These are phyloP conservation scores for Apeltes quadracus DNA, from an alignment of 2,113 vertebrate genomes.

Conservation along the genomic window DNA sequence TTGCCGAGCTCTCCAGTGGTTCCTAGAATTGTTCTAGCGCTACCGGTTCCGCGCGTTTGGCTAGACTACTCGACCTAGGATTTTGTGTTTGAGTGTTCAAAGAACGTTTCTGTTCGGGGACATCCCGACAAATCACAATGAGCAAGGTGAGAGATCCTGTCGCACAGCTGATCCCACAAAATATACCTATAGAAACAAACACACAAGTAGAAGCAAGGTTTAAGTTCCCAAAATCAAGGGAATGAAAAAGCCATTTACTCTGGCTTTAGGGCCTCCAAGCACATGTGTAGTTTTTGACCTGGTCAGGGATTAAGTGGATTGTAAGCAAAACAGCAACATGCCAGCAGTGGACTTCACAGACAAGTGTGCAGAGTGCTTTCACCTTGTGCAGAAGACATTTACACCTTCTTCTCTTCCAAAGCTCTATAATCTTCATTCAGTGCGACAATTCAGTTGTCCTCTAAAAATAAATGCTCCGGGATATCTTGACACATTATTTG, in stretches of 20 bases:
- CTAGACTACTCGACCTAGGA: too few relatives aligned
- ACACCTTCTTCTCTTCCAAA: neutral
- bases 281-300: conserved; percentile 4
- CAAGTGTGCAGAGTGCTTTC: neutral
- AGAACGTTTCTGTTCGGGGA: too few relatives aligned
- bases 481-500: conserved; percentile 37
- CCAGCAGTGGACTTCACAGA: neutral
- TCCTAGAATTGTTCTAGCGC: too few relatives aligned
- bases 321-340: conserved; percentile 1
- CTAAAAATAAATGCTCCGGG: conserved; percentile 31
- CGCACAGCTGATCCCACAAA: neutral
- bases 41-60: too few relatives aligned
- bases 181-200: neutral
- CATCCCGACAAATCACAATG: neutral
- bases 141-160: neutral
- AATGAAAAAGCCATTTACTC: neutral
- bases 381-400: neutral
- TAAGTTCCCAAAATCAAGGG: too few relatives aligned
- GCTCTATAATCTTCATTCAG: neutral
- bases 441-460: conserved; percentile 8
- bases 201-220: neutral
- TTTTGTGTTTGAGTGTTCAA: too few relatives aligned
- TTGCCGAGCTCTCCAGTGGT: too few relatives aligned
- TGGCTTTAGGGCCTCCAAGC: neutral
- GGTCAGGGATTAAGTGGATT: neutral